Evolutionary conservation across 2,113 vertebrate species (phyloP), one percentile per base, ranked within the genome.

Genomic region (Zosterops pallidus): DNA sequence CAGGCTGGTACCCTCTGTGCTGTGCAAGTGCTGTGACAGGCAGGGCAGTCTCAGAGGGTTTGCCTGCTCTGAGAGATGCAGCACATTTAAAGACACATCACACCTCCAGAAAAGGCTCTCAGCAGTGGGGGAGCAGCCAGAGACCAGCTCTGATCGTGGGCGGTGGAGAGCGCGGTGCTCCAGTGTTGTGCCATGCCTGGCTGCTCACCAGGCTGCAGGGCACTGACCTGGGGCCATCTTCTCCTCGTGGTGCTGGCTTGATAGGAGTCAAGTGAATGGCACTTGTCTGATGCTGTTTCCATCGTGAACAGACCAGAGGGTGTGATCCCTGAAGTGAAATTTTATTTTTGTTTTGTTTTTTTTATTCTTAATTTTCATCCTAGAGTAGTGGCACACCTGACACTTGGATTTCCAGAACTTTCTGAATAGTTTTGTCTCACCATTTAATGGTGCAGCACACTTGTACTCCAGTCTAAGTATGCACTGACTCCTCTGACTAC

Each of bases 271-370:
- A 21, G 39, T 9, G 16, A 60, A 28, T 4, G 2, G 16, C 49
- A 5, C 42, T 65, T 70, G 15, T 21, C 41, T 47, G 65, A 10
- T 47, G 33, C 41, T 37, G 17, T 49, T 80, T 28, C 26, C 29
- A 16, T 64, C 35, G 0, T 25, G 5, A 53, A 18, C 9, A 33
- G 42, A 41, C 10, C 0, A 0, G 14, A 68, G n/a, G 23, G 8
- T 57, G 11, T 35, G 13, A 25, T 28, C 18, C 25, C 24, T 71
- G 42, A 9, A 59, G 12, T 35, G 33, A 19, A 39, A 56, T 55
- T 74, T 59, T 31, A 10, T 14, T 67, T 55, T 52, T 28, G 0
- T 29, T 55, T 56, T 25, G 2, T 33, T 74, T 57, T 57, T 57
- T 46, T 19, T 20, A 28, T 31, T 56, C 18, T 56, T 59, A 39